Evolutionary conservation across 2,888 invertebrate genomes (phyloP).

Genomic region (Osmoderma eremita): DNA sequence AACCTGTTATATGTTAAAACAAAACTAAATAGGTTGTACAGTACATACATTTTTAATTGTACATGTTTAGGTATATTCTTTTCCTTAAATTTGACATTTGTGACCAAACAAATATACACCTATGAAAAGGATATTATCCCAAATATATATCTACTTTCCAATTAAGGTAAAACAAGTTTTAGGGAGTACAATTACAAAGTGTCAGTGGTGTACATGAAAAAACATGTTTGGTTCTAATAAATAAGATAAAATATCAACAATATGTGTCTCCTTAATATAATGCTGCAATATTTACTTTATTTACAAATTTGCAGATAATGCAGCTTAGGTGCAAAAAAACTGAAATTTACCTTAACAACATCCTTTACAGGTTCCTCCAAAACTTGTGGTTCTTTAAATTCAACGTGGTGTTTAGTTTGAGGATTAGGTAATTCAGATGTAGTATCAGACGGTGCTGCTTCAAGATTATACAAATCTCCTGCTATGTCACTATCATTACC

Average conservation of each 20-base stretch:
- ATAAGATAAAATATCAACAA: conserved; percentile 17
- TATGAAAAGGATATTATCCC: no score
- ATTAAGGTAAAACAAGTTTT: no score
- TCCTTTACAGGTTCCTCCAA: conserved; percentile 63
- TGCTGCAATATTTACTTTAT: conserved; percentile 18
- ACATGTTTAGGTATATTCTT: no score
- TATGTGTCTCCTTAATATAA: background rate
- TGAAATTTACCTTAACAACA: conserved; percentile 61
- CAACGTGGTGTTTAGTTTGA: conserved; percentile 68
- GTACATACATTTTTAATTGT: no score
- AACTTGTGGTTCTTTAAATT: conserved; percentile 75
- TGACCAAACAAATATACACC: no score
- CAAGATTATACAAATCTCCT: conserved; percentile 53
- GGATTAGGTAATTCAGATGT: conserved; percentile 45
- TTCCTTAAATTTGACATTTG: no score
- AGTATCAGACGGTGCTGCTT: conserved; percentile 41
- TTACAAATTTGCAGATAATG: conserved; percentile 6
- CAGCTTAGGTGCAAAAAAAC: background rate
- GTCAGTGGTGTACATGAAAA: no score
- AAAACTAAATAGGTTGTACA: no score
- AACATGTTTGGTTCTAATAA: background rate
- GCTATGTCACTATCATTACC: conserved; percentile 62
- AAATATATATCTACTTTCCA: no score
- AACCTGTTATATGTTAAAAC: no score
- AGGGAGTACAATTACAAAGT: no score